These are phyloP conservation scores for Macroramphosus scolopax DNA, from an alignment of 2,797 vertebrate genomes.

Conservation along the genomic window DNA sequence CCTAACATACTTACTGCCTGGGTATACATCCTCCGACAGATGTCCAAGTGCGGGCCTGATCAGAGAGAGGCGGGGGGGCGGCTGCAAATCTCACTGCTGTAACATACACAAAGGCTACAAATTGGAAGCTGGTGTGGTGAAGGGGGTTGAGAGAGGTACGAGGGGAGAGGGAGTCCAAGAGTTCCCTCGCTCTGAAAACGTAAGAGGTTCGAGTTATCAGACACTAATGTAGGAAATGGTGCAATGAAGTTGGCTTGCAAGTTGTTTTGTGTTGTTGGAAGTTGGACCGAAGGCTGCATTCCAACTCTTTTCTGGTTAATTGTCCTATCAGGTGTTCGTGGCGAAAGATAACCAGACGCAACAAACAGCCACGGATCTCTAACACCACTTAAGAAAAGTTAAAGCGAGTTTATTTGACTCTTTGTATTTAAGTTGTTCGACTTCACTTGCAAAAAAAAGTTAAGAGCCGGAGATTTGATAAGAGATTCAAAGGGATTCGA, in stretches of 20 bases:
- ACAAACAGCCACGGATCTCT: too few relatives aligned
- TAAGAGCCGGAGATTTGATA: background rate
- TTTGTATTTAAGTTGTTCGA: conserved; percentile 1
- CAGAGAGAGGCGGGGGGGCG: conserved; percentile 40
- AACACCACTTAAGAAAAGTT: too few relatives aligned
- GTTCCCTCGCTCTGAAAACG: conserved; percentile 11
- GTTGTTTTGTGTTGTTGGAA: too few relatives aligned
- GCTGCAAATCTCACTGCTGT: conserved; percentile 39
- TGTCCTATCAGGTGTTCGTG: too few relatives aligned
- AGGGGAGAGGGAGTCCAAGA: background rate
- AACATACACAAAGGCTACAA: conserved; percentile 59
- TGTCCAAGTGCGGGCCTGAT: conserved; percentile 66
- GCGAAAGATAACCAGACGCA: too few relatives aligned
- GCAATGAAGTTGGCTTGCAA: too few relatives aligned
- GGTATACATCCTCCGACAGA: conserved; percentile 80
- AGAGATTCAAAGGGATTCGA: conserved; percentile 3
- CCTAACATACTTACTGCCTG: conserved; percentile 73
- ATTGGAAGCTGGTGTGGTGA: conserved; percentile 60
- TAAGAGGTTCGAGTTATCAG: background rate
- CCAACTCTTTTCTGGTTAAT: too few relatives aligned
- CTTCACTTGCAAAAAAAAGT: conserved; percentile 3
- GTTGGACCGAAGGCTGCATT: too few relatives aligned
- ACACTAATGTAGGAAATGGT: too few relatives aligned
- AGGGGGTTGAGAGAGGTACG: background rate
- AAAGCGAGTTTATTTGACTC: too few relatives aligned